These are phyloP conservation scores for Edolisoma coerulescens DNA, from an alignment of 2,113 vertebrate genomes.

Conservation along the genomic window DNA sequence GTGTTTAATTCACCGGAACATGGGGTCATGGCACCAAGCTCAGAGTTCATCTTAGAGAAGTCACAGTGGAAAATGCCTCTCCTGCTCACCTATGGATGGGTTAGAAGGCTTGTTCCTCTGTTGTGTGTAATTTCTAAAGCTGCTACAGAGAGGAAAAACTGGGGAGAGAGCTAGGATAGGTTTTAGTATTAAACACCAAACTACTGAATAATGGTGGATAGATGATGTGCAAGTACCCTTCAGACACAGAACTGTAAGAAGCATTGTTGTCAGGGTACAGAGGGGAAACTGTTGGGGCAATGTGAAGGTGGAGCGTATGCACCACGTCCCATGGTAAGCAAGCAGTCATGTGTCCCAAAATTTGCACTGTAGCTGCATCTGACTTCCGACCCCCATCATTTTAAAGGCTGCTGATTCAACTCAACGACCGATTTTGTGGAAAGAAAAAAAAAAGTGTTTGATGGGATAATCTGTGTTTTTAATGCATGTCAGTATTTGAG, in stretches of 20 bases:
- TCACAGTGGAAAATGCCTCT: neutral
- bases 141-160: neutral
- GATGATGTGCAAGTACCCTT: neutral
- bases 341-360: neutral
- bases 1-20: neutral
- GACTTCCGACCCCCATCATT: neutral
- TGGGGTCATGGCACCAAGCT: neutral
- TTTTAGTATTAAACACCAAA: neutral
- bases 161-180: neutral
- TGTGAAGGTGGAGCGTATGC: neutral
- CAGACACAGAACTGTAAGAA: neutral
- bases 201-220: neutral
- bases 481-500: neutral
- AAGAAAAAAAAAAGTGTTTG: neutral
- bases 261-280: neutral
- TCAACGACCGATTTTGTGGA: neutral
- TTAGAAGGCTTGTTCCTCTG: neutral
- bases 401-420: neutral
- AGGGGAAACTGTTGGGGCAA: neutral
- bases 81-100: neutral
- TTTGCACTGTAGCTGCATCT: neutral
- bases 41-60: neutral
- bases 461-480: neutral
- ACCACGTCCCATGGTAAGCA: neutral
- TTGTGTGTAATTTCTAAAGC: neutral